Base-by-base conservation (phyloP, 2,888 invertebrate genomes). In the Microctonus hyperodae region DNA sequence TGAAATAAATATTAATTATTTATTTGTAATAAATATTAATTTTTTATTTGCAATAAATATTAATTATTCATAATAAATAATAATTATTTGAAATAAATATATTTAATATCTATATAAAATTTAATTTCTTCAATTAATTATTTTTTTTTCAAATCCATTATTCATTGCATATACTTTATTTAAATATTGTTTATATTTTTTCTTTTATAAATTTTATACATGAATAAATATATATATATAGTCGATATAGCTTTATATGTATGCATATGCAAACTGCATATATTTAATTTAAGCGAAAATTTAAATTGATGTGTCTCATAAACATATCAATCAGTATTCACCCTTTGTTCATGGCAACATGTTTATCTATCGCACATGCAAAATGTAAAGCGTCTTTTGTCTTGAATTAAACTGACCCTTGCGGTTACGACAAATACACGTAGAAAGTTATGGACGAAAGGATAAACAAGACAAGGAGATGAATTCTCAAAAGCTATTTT, bases 261-360 rank as follows among this genome's bases (percentile, higher is more conserved):
- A 10, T 57, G 33, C 6, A 25, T 51, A 56, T 59, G 35, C n/a
- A 16, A 11, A 33, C 55, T 59, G n/a, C n/a, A n/a, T 58, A 25
- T 28, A 31, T 22, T 35, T 23, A 22, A 16, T 44, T 16, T 44
- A 16, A 44, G n/a, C 44, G 44, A 16, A 44, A 44, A 16, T 16
- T 16, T 16, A 16, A 44, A 5, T 44, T 44, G 44, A 7, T 16
- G 6, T 16, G 44, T 44, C 44, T 44, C 44, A 44, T 44, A 16
- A 44, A 44, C 16, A n/a, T n/a, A n/a, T 20, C 7, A 16, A 44
- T 16, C 7, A n/a, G 9, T 16, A 44, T 44, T 44, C 16, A 7
- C 44, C 44, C 44, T 16, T 44, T 44, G 44, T 44, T 44, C 44
- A 44, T 44, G 16, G 16, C 44, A 44, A 16, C 16, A n/a, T 44